These are phyloP conservation scores for Odontesthes bonariensis DNA, from an alignment of 2,113 vertebrate genomes.

Conservation along the genomic window DNA sequence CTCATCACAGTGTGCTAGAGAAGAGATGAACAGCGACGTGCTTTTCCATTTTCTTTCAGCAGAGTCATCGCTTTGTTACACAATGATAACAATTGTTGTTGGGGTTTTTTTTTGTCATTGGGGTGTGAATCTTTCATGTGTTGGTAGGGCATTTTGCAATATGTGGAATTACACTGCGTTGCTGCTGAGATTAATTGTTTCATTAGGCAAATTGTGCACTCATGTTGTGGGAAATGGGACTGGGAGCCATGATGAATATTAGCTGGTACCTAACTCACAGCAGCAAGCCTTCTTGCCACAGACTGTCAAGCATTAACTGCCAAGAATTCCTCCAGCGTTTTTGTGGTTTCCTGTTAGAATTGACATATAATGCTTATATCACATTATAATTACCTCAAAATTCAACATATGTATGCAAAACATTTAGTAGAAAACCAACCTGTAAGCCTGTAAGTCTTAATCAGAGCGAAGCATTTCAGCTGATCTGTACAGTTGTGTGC, in stretches of 20 bases:
- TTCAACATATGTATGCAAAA: no score
- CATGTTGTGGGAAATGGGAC: slow-evolving; percentile 16
- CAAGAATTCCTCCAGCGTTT: neutral
- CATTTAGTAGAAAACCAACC: neutral
- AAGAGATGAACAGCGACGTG: slow-evolving; percentile 4
- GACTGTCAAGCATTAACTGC: neutral
- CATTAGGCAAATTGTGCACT: slow-evolving; percentile 2
- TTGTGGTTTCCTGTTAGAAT: neutral
- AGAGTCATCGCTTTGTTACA: slow-evolving; percentile 1
- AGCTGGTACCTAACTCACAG: neutral
- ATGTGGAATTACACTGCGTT: slow-evolving; percentile 2
- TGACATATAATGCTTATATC: neutral
- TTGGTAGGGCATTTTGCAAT: neutral
- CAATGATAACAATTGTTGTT: slow-evolving; percentile 3
- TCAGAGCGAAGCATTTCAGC: neutral
- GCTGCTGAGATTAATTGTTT: slow-evolving; percentile 3
- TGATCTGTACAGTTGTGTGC: neutral
- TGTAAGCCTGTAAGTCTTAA: neutral
- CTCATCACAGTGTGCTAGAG: slow-evolving; percentile 43
- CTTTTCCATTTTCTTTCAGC: slow-evolving; percentile 2
- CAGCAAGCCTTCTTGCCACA: neutral
- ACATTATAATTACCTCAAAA: neutral
- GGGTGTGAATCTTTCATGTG: slow-evolving; percentile 13
- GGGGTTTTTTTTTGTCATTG: slow-evolving; percentile 2
- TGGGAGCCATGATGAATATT: slow-evolving; percentile 1